Evolutionary conservation across 2,888 invertebrate genomes (phyloP).

Genomic region (Chrysolina americana): DNA sequence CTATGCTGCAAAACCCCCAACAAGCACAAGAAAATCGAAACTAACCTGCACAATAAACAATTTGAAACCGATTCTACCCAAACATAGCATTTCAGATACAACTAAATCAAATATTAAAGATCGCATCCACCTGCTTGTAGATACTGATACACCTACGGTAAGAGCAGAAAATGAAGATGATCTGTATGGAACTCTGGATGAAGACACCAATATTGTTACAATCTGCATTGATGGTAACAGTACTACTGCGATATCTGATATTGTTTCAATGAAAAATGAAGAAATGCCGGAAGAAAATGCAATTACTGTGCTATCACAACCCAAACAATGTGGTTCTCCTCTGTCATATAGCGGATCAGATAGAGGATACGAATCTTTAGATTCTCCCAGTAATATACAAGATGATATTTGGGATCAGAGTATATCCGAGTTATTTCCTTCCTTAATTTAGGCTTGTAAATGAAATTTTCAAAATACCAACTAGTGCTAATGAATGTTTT

Average conservation of each 20-base stretch:
- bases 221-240: slow-evolving; percentile 73
- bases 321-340: slow-evolving; percentile 53
- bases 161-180: slow-evolving; percentile 62
- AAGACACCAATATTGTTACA: slow-evolving; percentile 81
- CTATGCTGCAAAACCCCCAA: slow-evolving; percentile 61
- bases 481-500: neutral
- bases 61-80: slow-evolving; percentile 54
- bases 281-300: slow-evolving; percentile 31
- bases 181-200: slow-evolving; percentile 81
- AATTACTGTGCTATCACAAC: slow-evolving; percentile 40
- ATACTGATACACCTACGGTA: neutral
- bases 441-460: slow-evolving; percentile 72
- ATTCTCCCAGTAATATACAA: slow-evolving; percentile 71
- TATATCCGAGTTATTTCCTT: slow-evolving; percentile 84
- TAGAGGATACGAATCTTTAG: slow-evolving; percentile 78
- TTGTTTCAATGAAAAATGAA: slow-evolving; percentile 51
- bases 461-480: neutral
- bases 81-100: slow-evolving; percentile 47
- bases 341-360: slow-evolving; percentile 69
- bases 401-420: slow-evolving; percentile 81
- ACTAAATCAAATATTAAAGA: slow-evolving; percentile 24
- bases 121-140: neutral
- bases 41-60: slow-evolving; percentile 38
- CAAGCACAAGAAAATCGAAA: slow-evolving; percentile 30
- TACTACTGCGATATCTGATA: slow-evolving; percentile 49